Base-by-base conservation (phyloP, 2,888 invertebrate species). In the Loripinus fragilis region DNA sequence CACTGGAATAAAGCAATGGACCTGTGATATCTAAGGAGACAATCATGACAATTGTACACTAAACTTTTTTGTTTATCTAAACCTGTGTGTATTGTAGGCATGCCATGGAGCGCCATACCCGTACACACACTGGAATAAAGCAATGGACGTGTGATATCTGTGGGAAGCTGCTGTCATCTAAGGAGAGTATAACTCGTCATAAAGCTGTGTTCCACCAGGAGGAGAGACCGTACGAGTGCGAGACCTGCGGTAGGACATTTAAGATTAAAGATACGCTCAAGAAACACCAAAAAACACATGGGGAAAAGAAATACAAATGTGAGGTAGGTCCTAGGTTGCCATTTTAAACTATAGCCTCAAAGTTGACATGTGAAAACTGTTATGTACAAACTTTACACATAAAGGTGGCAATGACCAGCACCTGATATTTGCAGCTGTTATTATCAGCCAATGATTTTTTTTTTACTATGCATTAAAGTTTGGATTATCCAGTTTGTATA, bases 201-300 rank as follows among this genome's bases (percentile, higher is more conserved):
- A 55, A 72, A 20, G 42, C 65, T 8, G 71, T 65, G n/a, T 66
- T 70, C 64, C 84, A 84, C 42, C 55, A 72, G 41, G 76, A 81
- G n/a, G 76, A 70, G 17, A 75, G 73, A 5, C 79, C 79, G 0
- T 80, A 48, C 41, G 23, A 70, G 28, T 84, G 84, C 65, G 33
- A 33, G 17, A 30, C 52, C 28, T 84, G 84, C 65, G 70, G 55
- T 0, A 77, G 74, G 50, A 52, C 68, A 0, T 84, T 84, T 50
- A 84, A 84, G 41, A 75, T 74, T 3, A 77, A 76, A 64, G 84
- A 84, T 41, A 84, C 74, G 50, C 60, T 71, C 17, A 77, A 68
- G 38, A 84, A 81, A 66, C 84, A 84, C 30, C 10, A 41, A 42
- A 84, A 80, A 60, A 74, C 65, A 17, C 84, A 84, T 48, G 73